phyloP scores from a whole-genome alignment of 2,888 invertebrate species.

The Meiosimyza platycephala region DNA sequence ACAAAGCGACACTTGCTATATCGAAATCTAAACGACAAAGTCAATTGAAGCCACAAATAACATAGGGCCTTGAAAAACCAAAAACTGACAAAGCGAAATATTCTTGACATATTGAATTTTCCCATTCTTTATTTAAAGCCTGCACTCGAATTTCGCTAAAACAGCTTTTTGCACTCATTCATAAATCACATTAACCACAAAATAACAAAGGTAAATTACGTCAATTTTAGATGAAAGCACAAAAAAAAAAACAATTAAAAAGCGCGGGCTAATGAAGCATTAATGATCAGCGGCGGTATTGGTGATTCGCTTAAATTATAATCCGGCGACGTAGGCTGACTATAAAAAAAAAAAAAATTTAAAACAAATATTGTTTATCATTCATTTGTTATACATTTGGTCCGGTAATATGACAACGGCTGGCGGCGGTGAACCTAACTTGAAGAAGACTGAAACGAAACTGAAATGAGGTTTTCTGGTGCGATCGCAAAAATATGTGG shows the following conservation, averaged over 20 bases:
- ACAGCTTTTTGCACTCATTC: constrained; percentile 15
- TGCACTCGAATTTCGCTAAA: constrained; percentile 6
- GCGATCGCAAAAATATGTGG: constrained; percentile 21
- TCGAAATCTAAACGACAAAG: constrained; percentile 3
- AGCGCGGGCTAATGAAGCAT: constrained; percentile 13
- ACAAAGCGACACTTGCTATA: constrained; percentile 7
- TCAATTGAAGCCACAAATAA: constrained; percentile 29
- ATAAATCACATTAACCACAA: background rate
- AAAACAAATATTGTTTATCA: background rate
- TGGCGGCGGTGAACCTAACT: constrained; percentile 12
- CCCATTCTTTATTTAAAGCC: background rate
- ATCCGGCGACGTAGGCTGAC: constrained; percentile 6
- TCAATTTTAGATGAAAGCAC: constrained; percentile 2
- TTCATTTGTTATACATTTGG: background rate
- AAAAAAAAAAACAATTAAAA: constrained; percentile 4
- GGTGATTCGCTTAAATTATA: background rate
- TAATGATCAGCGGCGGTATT: too few relatives aligned
- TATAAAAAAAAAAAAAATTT: background rate
- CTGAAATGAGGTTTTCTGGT: constrained; percentile 22
- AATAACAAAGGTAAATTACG: background rate
- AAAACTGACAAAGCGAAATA: constrained; percentile 15
- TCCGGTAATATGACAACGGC: background rate
- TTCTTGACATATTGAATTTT: constrained; percentile 23
- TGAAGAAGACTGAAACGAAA: constrained; percentile 32
- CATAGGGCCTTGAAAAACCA: constrained; percentile 26